Evolutionary conservation across 1,140 invertebrate species (phyloP), one percentile per base, ranked within the genome.

Genomic region (Procambarus clarkii): DNA sequence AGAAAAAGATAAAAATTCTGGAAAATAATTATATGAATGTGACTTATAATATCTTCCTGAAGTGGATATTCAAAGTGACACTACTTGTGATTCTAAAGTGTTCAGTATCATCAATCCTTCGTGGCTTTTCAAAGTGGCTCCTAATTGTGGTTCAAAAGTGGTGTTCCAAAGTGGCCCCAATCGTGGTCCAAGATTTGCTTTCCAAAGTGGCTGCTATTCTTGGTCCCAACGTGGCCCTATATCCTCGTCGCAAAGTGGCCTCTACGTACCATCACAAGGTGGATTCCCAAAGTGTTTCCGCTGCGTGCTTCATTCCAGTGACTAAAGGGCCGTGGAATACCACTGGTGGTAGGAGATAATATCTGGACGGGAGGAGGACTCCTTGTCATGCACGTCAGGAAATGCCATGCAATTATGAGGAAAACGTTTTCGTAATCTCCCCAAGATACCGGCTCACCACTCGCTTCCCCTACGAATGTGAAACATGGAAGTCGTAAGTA

Each of bases 401-500:
- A 89, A 89, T 89, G 87, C 87, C 87, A 89, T 89, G 87, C 87
- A 82, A 89, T 89, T 89, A 71, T 89, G 87, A 54, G 79, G 87
- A 82, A 81, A 81, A 81, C 79, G 60, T 79, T 89, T 82, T 89
- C 71, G 79, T 89, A 89, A 89, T 82, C 79, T 74, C 79, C 21
- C 79, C 87, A 80, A 82, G 87, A 81, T 82, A 54, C 87, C 87
- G 50, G 78, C 87, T 71, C 45, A 60, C 60, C 79, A n/a, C 87
- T 89, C 64, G 79, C 45, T 58, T 45, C 87, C 64, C 44, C 87
- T 76, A 54, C 87, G 87, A 89, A 89, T 89, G 87, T 89, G 64
- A 89, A 89, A 48, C 69, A 89, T 89, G 87, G 87, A 89, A 82
- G 87, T 89, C 78, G 87, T 89, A 89, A 89, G 87, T 89, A 89